Base-by-base conservation (phyloP, 2,888 invertebrate genomes). In the Macrophya alboannulata region DNA sequence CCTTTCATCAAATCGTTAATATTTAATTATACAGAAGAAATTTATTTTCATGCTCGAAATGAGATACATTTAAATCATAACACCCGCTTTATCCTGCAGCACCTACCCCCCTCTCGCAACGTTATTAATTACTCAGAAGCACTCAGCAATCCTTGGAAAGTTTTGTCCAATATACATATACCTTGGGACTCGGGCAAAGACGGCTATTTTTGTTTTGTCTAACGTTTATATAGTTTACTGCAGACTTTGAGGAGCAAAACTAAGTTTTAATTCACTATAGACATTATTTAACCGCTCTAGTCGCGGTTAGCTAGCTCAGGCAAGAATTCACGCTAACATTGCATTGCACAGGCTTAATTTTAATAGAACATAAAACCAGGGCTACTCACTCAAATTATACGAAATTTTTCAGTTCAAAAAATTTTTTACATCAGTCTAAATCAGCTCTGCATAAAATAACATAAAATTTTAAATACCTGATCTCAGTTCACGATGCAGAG, bases 61-160 rank as follows among this genome's bases (percentile, higher is more conserved):
- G n/a, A 31, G 62, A 62, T 59, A 62, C 40, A 81, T 81, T 59
- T n/a, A 40, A 62, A 40, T 81, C 81, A 81, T 43, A 81, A 81
- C 21, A 12, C 40, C 51, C 40, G 31, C 10, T 51, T 31, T n/a
- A 43, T 51, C 37, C 31, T 9, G 51, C 37, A 55, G 31, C 3
- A 31, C 31, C 31, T 31, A 31, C 31, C 31, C 31, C 31, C 25
- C 62, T 15, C 15, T 21, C 15, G 17, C 62, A 43, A 59, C 62
- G 81, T 81, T 81, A 81, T 59, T 81, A 81, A 81, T 81, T 81
- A 81, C 59, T 81, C 21, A 62, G 8, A 40, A 81, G 81, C 81
- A 62, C 62, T 81, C 51, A 62, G 62, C 37, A 62, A 43, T 40
- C 17, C 59, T 81, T 81, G 62, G 43, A 21, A 81, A 81, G 81